These are phyloP conservation scores for Beris chalybata DNA, from an alignment of 2,888 invertebrate genomes.

Conservation along the genomic window DNA sequence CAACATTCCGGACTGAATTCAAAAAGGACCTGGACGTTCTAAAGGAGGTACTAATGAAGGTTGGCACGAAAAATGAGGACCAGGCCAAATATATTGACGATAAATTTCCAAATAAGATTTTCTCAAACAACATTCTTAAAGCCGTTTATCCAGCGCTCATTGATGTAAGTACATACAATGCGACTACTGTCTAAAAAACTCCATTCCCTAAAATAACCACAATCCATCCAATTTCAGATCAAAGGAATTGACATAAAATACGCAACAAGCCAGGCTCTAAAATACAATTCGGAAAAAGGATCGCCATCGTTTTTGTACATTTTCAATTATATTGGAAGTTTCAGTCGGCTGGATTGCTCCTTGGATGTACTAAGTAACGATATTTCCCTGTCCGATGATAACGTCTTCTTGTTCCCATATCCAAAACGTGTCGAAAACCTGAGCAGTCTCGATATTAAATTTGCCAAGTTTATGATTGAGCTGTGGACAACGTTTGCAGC, in stretches of 20 bases:
- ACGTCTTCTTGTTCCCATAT: constrained; percentile 56
- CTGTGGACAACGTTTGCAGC: constrained; percentile 42
- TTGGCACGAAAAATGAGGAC: constrained; percentile 19
- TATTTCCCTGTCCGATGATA: constrained; percentile 59
- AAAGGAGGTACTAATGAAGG: constrained; percentile 1
- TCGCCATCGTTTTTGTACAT: constrained; percentile 50
- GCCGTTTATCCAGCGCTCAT: constrained; percentile 28
- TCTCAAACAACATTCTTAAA: constrained; percentile 28
- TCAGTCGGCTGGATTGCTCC: constrained; percentile 43
- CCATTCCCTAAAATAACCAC: neutral
- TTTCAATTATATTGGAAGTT: constrained; percentile 48
- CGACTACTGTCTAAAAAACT: too few species aligned
- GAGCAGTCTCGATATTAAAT: constrained; percentile 41
- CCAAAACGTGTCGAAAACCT: constrained; percentile 41
- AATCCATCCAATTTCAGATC: constrained; percentile 5
- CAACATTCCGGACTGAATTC: constrained; percentile 8
- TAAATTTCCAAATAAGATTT: constrained; percentile 29
- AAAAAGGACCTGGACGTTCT: constrained; percentile 5
- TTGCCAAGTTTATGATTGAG: constrained; percentile 50
- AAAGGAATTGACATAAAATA: constrained; percentile 30
- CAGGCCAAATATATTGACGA: constrained; percentile 30
- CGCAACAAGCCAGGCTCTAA: constrained; percentile 28
- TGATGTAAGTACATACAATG: constrained; percentile 24
- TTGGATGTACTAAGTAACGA: constrained; percentile 48
- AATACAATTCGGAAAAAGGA: constrained; percentile 29